These are phyloP conservation scores for Toxostoma redivivum DNA, from an alignment of 2,113 vertebrate genomes.

Conservation along the genomic window DNA sequence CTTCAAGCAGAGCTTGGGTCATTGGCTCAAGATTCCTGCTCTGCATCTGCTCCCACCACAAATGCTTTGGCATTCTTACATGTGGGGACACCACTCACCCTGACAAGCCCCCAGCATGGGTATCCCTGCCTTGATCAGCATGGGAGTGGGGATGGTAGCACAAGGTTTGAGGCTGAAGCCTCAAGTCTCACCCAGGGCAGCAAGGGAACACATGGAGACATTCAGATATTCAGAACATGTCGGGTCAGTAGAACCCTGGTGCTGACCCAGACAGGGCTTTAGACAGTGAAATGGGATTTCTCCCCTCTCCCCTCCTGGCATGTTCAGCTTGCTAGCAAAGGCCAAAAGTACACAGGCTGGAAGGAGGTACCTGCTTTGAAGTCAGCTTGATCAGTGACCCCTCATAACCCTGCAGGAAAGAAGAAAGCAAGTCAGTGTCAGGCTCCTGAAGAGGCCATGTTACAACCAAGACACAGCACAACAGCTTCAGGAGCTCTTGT, in stretches of 20 bases:
- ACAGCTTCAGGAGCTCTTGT: background rate
- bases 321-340: background rate
- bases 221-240: background rate
- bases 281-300: background rate
- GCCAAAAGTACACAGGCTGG: background rate
- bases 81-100: rapidly evolving
- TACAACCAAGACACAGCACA: rapidly evolving
- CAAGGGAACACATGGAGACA: background rate
- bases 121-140: background rate
- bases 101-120: background rate
- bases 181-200: background rate
- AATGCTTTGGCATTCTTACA: background rate
- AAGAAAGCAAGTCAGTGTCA: background rate
- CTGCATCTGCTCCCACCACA: background rate
- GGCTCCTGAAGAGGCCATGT: background rate
- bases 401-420: conserved; percentile 91
- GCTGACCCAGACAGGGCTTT: background rate
- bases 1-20: background rate
- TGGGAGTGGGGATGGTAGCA: background rate
- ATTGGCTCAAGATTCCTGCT: background rate
- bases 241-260: background rate
- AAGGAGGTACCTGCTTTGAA: conserved; percentile 90
- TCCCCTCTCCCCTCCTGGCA: background rate
- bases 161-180: background rate
- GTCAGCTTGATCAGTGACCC: conserved; percentile 99